Conservation (phyloP, 2,113 vertebrate genomes). For the Myiozetetes cayanensis region DNA sequence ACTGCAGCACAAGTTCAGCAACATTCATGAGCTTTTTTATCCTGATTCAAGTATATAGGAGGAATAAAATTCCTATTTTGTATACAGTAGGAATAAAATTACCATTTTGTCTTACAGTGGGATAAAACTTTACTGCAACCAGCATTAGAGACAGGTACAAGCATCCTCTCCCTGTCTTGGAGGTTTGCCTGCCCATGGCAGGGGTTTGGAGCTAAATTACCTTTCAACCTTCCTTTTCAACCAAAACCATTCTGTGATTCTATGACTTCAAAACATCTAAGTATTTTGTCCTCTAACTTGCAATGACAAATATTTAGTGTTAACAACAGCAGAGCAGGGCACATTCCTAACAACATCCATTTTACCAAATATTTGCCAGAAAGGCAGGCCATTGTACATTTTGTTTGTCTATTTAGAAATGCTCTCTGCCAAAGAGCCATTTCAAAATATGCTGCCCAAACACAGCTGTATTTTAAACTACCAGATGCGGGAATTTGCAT, state of each 20-base stretch:
- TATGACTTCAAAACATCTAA: background rate
- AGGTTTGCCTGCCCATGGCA: background rate
- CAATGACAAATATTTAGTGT: background rate
- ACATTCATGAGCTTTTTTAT: accelerated
- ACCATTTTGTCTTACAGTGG: background rate
- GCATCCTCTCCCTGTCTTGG: background rate
- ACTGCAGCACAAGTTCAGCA: background rate
- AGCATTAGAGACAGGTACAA: background rate
- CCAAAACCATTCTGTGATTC: background rate
- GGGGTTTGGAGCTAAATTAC: background rate
- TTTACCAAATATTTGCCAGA: background rate
- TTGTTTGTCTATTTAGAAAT: background rate
- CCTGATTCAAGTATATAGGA: background rate
- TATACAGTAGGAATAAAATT: background rate
- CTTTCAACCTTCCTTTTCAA: background rate
- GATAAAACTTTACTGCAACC: background rate
- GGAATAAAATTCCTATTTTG: background rate
- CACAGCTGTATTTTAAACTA: background rate
- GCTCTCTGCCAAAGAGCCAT: background rate
- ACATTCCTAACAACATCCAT: background rate
- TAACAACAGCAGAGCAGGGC: background rate
- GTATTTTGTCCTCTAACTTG: background rate
- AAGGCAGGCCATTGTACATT: accelerated
- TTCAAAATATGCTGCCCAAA: background rate
- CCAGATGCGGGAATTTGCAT: background rate